Evolutionary conservation across 2,797 vertebrate species (phyloP), one percentile per base, ranked within the genome.

Genomic region (Glossophaga mutica): DNA sequence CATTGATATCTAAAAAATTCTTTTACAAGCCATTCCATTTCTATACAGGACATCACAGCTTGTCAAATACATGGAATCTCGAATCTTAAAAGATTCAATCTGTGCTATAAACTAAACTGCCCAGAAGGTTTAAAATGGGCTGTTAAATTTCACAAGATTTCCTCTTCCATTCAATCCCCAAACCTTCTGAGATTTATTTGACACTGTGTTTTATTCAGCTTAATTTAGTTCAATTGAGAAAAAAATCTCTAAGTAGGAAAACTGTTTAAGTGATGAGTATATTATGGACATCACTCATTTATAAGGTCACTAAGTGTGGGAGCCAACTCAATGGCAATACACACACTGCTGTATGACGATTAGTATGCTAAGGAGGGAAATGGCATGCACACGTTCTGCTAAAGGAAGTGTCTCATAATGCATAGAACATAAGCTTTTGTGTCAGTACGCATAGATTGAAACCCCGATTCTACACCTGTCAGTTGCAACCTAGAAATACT

Each of bases 71-170:
- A 91, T 89, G 59, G 46, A 92, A 89, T 94, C 81, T 90, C 39
- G 46, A 94, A 88, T 93, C 71, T 95, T 94, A 76, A 85, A 78
- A 94, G 50, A 65, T n/a, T 95, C 90, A 96, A 55, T 96, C 83
- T 93, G 91, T 82, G 26, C 87, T 94, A 32, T 92, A 94, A 96
- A 93, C 48, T 52, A 67, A 67, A 96, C 32, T 90, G 52, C 55
- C 95, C 96, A 95, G 89, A 97, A 97, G 67, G 88, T 87, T 96
- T 89, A 94, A 86, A 95, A 88, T 96, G 88, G 79, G 91, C 68
- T 97, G 95, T 82, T 94, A 57, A 92, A 87, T 32, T 94, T 97
- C 96, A 62, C 94, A 96, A 67, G 34, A 73, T 93, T 90, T 95
- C 78, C n/a, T n/a, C 46, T 97, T 97, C 79, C 68, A 87, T 95